Evolutionary conservation across 1,140 invertebrate species (phyloP).

Genomic region (Drosophila melanogaster): Release_6_plus_ISO1_MT NT_037436.4:15519501-15520000

Average conservation of each 20-base stretch:
- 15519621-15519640: neutral
- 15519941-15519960: no score
- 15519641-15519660: constrained; percentile 27
- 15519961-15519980: no score
- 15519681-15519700: constrained; percentile 41
- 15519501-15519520: constrained; percentile 64
- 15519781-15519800: neutral
- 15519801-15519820: no score
- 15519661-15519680: constrained; percentile 74
- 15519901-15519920: no score
- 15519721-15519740: constrained; percentile 39
- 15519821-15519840: no score
- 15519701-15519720: constrained; percentile 58
- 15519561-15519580: neutral
- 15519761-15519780: neutral
- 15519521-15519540: no score
- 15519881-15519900: no score
- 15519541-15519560: no score
- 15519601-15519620: constrained; percentile 66
- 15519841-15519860: no score
- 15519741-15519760: constrained; percentile 18
- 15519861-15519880: no score
- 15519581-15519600: constrained; percentile 31
- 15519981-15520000: no score
- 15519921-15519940: no score